These are phyloP conservation scores for Drosophila algonquin DNA, from an alignment of 2,888 invertebrate genomes.

Conservation along the genomic window DNA sequence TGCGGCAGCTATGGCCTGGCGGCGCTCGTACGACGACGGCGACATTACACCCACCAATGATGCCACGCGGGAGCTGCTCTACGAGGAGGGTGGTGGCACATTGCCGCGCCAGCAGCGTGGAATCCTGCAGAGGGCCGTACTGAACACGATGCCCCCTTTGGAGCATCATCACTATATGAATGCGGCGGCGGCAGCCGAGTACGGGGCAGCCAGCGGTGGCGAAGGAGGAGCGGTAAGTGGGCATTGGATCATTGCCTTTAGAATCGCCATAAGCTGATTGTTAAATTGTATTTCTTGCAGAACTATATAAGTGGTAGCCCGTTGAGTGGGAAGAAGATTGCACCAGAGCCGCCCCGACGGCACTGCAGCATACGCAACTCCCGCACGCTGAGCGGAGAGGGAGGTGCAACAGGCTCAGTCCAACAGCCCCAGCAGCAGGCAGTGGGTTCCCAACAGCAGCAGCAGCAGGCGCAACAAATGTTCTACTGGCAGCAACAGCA, in stretches of 20 bases:
- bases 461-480: constrained; percentile 63
- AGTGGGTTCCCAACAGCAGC: constrained; percentile 40
- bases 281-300: constrained; percentile 52
- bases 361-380: constrained; percentile 86
- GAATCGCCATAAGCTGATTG: not conserved
- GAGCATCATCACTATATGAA: constrained; percentile 84
- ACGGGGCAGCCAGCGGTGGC: constrained; percentile 74
- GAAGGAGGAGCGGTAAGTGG: constrained; percentile 58
- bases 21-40: constrained; percentile 93
- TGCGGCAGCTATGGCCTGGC: constrained; percentile 85
- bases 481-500: constrained; percentile 69
- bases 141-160: constrained; percentile 82
- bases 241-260: not conserved
- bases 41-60: constrained; percentile 96
- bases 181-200: constrained; percentile 83
- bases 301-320: constrained; percentile 88
- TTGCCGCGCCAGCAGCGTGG: constrained; percentile 91
- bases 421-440: constrained; percentile 48
- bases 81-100: constrained; percentile 91
- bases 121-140: constrained; percentile 81
- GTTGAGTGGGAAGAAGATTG: constrained; percentile 90
- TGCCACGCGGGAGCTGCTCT: constrained; percentile 82
- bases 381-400: constrained; percentile 70
- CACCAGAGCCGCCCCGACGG: constrained; percentile 92
- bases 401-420: constrained; percentile 44